Conservation (phyloP, 2,113 vertebrate species). For the Chaetodon auriga region DNA sequence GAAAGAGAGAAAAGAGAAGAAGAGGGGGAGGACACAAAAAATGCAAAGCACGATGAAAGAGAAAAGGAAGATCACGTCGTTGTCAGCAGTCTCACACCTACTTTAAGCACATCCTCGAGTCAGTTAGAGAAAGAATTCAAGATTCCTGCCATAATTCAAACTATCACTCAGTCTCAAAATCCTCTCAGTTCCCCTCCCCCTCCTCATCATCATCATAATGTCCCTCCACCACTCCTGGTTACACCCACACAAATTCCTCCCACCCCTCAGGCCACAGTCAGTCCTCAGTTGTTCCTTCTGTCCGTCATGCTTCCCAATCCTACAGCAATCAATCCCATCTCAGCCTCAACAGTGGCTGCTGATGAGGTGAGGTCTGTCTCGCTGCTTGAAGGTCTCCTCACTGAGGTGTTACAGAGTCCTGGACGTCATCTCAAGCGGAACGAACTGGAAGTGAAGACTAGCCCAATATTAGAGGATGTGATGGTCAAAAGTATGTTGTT, state of each 20-base stretch:
- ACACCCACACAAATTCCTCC: conserved; percentile 12
- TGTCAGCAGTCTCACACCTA: conserved; percentile 30
- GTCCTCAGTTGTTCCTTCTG: neutral
- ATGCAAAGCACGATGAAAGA: conserved; percentile 9
- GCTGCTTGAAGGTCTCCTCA: conserved; percentile 38
- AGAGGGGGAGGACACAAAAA: conserved; percentile 12
- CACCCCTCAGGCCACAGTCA: neutral
- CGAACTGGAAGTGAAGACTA: conserved; percentile 17
- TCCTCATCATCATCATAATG: conserved; percentile 5
- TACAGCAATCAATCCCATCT: conserved; percentile 1
- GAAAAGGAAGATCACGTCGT: conserved; percentile 17
- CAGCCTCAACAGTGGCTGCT: neutral
- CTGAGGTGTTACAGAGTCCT: conserved; percentile 29
- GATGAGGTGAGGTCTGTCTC: conserved; percentile 4
- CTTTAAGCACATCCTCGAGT: conserved; percentile 32
- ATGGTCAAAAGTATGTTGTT: conserved; percentile 1
- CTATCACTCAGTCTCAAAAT: conserved; percentile 37
- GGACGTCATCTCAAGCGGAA: conserved; percentile 28
- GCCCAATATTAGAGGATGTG: conserved; percentile 11
- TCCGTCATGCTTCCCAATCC: neutral
- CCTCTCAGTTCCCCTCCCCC: conserved; percentile 7
- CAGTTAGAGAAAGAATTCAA: conserved; percentile 9
- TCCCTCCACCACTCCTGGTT: neutral
- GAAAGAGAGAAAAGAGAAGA: neutral
- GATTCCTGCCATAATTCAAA: conserved; percentile 25